Evolutionary conservation across 2,888 invertebrate genomes (phyloP).

Genomic region (Lithophane ornitopus): DNA sequence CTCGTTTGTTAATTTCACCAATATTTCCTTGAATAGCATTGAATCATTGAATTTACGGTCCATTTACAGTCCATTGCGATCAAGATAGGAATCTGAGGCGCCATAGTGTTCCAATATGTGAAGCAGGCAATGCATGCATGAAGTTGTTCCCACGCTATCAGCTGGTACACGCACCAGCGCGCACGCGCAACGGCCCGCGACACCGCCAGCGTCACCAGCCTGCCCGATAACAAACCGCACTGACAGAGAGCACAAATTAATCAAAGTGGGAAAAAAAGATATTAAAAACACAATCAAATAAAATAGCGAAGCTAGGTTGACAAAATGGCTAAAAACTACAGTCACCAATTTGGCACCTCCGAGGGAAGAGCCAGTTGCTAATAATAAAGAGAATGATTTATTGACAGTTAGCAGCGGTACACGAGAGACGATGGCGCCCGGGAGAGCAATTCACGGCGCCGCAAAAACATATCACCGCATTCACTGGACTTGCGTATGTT

Average conservation of each 20-base stretch:
- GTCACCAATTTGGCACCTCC: conserved; percentile 47
- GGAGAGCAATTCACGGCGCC: conserved; percentile 78
- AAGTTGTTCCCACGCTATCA: conserved; percentile 88
- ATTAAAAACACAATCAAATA: conserved; percentile 29
- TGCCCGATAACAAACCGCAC: conserved; percentile 66
- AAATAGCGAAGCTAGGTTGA: conserved; percentile 13
- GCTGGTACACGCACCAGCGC: conserved; percentile 85
- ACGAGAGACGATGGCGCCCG: conserved; percentile 72
- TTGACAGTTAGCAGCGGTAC: conserved; percentile 78
- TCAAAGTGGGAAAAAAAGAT: conserved; percentile 11
- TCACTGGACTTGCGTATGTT: conserved; percentile 62
- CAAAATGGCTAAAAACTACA: conserved; percentile 34
- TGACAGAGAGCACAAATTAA: conserved; percentile 29
- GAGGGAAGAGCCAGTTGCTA: conserved; percentile 54
- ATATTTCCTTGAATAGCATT: conserved; percentile 10
- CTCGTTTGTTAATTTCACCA: conserved; percentile 1
- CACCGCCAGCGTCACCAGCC: conserved; percentile 72
- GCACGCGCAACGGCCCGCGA: conserved; percentile 77
- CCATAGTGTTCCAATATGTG: conserved; percentile 61
- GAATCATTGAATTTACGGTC: conserved; percentile 19
- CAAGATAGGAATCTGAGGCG: conserved; percentile 49
- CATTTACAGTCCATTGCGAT: conserved; percentile 38
- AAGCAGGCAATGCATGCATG: conserved; percentile 69
- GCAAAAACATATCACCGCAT: conserved; percentile 79
- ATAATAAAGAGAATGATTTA: conserved; percentile 79